Percentiles rank a stretch among this genome's conserved stretches.
Conservation (phyloP, 2,797 vertebrate genomes). For the Eulemur coronatus region DNA sequence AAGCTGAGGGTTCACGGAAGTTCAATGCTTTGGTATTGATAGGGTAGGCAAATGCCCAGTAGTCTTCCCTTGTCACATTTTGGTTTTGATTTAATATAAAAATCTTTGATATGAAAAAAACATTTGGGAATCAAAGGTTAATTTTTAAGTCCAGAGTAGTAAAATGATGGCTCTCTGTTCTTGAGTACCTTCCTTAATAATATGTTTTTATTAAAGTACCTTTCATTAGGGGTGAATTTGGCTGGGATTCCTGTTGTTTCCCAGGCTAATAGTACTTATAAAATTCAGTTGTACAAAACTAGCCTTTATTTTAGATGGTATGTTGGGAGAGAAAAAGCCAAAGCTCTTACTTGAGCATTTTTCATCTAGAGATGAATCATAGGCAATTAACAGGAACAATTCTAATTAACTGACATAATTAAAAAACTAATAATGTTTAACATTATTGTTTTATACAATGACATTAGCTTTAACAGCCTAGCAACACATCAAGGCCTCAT, state of each 20-base stretch:
- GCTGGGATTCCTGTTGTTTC: not conserved
- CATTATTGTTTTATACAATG: slow-evolving; percentile 87
- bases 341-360: slow-evolving; percentile 77
- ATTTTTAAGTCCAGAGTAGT: not conserved
- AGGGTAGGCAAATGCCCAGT: not conserved
- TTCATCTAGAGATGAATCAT: slow-evolving; percentile 87
- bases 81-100: slow-evolving; percentile 8
- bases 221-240: not conserved
- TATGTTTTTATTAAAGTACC: not conserved
- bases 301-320: slow-evolving; percentile 25
- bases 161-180: not conserved
- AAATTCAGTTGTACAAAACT: not conserved
- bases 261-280: not conserved
- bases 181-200: not conserved
- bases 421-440: slow-evolving; percentile 90
- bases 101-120: slow-evolving; percentile 37
- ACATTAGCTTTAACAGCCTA: slow-evolving; percentile 85
- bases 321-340: slow-evolving; percentile 36
- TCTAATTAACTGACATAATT: slow-evolving; percentile 89
- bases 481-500: slow-evolving; percentile 86
- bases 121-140: not conserved
- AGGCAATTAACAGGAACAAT: slow-evolving; percentile 87
- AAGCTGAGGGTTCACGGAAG: not conserved
- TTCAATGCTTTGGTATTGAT: not conserved
- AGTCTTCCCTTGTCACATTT: not conserved